Conservation (phyloP, 1,140 invertebrate species). For the Physella acuta region DNA sequence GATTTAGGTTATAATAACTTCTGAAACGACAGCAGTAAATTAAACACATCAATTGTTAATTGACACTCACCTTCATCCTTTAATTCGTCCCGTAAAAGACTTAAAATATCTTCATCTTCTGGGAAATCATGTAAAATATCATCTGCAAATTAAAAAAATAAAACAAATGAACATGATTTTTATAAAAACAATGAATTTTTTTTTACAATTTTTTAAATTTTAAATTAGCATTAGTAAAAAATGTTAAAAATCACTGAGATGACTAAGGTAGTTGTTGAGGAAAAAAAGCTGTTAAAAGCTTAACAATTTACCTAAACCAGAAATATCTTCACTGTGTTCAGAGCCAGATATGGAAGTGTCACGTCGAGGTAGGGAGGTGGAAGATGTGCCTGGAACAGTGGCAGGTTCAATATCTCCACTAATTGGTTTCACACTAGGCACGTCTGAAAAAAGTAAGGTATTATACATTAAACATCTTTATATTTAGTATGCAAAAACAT, state of each 20-base stretch:
- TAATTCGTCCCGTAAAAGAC: slow-evolving; percentile 30
- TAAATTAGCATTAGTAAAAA: no score
- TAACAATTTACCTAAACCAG: slow-evolving; percentile 22
- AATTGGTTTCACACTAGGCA: not conserved
- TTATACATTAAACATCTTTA: not conserved
- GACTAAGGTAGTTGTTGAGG: no score
- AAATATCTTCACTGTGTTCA: slow-evolving; percentile 21
- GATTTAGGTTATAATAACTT: no score
- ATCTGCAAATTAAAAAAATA: no score
- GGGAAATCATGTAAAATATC: slow-evolving; percentile 22
- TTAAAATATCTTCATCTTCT: slow-evolving; percentile 26
- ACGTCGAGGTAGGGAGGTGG: not conserved
- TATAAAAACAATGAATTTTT: no score
- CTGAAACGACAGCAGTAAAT: no score
- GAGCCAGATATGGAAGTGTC: slow-evolving; percentile 24
- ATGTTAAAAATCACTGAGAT: no score
- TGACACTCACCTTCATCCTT: slow-evolving; percentile 25
- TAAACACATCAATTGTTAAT: no score
- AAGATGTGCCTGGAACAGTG: not conserved
- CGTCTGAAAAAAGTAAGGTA: not conserved
- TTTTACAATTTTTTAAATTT: no score
- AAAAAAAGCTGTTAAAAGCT: no score
- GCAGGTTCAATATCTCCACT: not conserved
- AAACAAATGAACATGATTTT: no score
- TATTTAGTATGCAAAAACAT: not conserved